Evolutionary conservation across 2,113 vertebrate genomes (phyloP).

Genomic region (Accipiter cooperii): DNA sequence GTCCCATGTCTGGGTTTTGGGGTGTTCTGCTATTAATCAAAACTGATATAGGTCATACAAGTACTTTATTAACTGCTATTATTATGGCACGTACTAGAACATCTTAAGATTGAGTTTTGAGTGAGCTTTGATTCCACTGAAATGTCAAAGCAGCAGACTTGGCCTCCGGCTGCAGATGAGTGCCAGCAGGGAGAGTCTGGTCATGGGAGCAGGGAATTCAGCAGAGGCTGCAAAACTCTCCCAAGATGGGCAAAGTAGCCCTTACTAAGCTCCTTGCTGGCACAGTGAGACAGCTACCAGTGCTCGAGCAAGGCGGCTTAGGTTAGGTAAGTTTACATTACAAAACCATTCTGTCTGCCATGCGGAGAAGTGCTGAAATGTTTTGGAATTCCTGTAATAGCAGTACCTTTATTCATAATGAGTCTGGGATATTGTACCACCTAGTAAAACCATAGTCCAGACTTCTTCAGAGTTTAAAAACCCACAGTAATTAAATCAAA

Average conservation of each 20-base stretch:
- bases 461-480: background rate
- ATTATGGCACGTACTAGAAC: background rate
- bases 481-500: background rate
- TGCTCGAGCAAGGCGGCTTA: background rate
- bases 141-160: background rate
- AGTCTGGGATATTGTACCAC: background rate
- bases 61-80: background rate
- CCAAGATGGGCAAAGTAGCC: background rate
- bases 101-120: background rate
- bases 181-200: background rate
- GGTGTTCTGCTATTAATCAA: background rate
- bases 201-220: background rate
- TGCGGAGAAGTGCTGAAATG: background rate
- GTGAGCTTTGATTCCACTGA: background rate
- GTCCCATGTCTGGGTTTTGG: background rate
- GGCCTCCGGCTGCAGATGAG: background rate
- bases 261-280: background rate
- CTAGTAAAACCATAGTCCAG: background rate
- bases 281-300: background rate
- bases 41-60: background rate
- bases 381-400: background rate
- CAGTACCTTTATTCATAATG: background rate
- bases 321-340: background rate
- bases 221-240: background rate
- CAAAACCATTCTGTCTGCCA: background rate